Conservation (phyloP, 2,888 invertebrate species). For the Ferdinandea cuprea region DNA sequence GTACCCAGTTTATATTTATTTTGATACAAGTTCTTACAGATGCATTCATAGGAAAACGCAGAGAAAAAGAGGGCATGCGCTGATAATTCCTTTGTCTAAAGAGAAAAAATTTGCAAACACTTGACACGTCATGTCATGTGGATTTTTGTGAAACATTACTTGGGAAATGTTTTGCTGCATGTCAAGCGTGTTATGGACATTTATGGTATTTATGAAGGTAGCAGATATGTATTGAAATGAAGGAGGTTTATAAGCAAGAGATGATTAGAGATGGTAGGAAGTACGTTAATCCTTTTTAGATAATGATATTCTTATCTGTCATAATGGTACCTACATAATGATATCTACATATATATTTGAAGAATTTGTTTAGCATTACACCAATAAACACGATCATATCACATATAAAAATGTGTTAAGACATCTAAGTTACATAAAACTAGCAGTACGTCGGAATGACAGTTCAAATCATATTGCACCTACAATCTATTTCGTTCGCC, state of each 20-base stretch:
- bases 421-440: too few species aligned
- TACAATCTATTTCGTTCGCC: not conserved
- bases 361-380: too few species aligned
- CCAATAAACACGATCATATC: too few species aligned
- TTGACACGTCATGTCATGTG: slow-evolving; percentile 44
- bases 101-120: slow-evolving; percentile 8
- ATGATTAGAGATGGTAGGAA: too few species aligned
- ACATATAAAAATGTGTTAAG: too few species aligned
- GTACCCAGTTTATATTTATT: not conserved
- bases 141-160: not conserved
- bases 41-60: not conserved
- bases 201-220: not conserved
- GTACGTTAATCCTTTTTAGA: too few species aligned
- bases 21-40: not conserved
- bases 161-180: slow-evolving; percentile 13
- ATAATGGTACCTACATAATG: too few species aligned
- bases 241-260: too few species aligned
- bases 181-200: not conserved
- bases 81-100: slow-evolving; percentile 24
- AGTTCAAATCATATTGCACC: too few species aligned
- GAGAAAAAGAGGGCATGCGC: slow-evolving; percentile 24
- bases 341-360: too few species aligned
- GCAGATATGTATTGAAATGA: not conserved
- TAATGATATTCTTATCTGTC: too few species aligned
- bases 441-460: too few species aligned